Evolutionary conservation across 92 coral and sea anemone genomes (phyloP), one percentile per base, ranked within the genome.

Genomic region (Siderastrea radians): DNA sequence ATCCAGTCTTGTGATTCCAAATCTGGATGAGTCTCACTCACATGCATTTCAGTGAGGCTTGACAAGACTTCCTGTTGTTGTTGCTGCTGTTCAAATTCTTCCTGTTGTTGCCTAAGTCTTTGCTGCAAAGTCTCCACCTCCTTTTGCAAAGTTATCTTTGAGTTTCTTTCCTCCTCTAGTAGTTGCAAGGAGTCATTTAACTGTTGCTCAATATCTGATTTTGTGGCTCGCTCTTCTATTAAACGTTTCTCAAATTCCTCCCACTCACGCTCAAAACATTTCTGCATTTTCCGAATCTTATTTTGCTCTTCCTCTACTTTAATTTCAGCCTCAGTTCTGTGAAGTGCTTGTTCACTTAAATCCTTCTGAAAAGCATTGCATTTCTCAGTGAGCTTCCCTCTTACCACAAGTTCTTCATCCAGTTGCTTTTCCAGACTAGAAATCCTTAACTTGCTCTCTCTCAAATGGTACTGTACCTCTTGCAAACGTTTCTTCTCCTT

Each of bases 161-260:
- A 62, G 11, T 55, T 74, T 12, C 78, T 81, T 82, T 91, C 96
- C 68, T 88, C 90, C 50, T 93, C 91, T 7, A 90, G 70, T 73
- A 77, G 83, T 46, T n/a, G 72, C 54, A 57, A 72, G 10, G 58
- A 43, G 73, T 65, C 57, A 7, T 66, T 54, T 48, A 90, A 92
- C 62, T 81, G 86, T 61, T 79, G 69, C 75, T 95, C 95, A 51
- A 91, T 14, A 8, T 72, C 84, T 14, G 96, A 84, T 84, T 92
- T 93, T 63, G 79, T 38, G 43, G 95, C 93, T 55, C 95, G 85
- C 80, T 95, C 98, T 77, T 95, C 98, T 15, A 95, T 90, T 54
- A 95, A 86, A 43, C 98, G 84, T 60, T 79, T 83, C 82, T 95
- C 98, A 86, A 95, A 95, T 26, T 95, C 98, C 49, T 87, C 95